Conservation (phyloP, 2,797 vertebrate species). For the Bradypodion ventrale region DNA sequence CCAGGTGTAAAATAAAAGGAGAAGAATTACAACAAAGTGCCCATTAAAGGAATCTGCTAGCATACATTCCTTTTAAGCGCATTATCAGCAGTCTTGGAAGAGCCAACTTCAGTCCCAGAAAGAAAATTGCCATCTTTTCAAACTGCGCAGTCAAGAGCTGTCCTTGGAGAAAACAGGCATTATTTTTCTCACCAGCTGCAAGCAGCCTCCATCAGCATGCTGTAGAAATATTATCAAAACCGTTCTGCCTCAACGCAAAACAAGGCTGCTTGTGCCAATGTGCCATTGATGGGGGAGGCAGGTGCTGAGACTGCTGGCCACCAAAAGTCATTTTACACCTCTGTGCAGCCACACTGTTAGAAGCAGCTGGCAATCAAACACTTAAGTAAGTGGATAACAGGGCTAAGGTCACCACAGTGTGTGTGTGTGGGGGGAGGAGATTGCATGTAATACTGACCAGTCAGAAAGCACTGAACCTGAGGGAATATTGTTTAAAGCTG, state of each 20-base stretch:
- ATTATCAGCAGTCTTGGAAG: not conserved
- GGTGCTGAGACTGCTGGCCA: conserved; percentile 17
- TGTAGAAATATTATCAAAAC: conserved; percentile 46
- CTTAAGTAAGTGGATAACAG: conserved; percentile 27
- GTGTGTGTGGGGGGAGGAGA: not conserved
- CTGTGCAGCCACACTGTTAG: conserved; percentile 6
- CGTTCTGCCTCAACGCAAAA: conserved; percentile 31
- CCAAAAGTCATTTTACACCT: conserved; percentile 23
- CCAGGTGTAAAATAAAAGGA: not conserved
- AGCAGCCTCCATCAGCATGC: conserved; percentile 30
- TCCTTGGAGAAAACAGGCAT: conserved; percentile 25
- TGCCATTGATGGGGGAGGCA: conserved; percentile 4
- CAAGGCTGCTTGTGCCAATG: conserved; percentile 23
- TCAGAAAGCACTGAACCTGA: not conserved
- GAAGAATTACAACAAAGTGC: not conserved
- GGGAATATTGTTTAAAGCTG: conserved; percentile 7
- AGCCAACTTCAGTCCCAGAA: conserved; percentile 26
- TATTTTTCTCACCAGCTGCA: conserved; percentile 26
- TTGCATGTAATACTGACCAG: not conserved
- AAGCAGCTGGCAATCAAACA: conserved; percentile 14
- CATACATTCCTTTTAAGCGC: not conserved
- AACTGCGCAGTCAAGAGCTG: conserved; percentile 37
- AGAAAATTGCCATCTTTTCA: not conserved
- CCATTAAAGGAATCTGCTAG: not conserved
- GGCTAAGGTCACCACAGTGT: not conserved